These are phyloP conservation scores for Chrysomela aeneicollis DNA, from an alignment of 2,888 invertebrate species.

Conservation along the genomic window DNA sequence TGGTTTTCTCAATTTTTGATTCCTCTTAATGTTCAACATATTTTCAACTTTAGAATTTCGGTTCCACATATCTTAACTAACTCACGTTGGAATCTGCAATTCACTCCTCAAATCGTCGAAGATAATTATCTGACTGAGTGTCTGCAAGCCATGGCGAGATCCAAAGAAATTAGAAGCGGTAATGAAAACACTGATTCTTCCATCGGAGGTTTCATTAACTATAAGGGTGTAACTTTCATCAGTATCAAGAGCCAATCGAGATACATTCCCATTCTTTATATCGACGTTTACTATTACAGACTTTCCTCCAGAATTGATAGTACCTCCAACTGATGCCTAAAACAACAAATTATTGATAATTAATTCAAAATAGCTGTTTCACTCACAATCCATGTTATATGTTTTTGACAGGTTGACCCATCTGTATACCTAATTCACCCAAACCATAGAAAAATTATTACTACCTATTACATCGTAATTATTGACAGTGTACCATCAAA, in stretches of 20 bases:
- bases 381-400: no score
- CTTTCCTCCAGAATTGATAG: conserved; percentile 57
- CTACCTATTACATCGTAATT: no score
- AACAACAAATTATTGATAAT: not conserved
- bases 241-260: conserved; percentile 63
- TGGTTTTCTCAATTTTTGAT: no score
- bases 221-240: conserved; percentile 68
- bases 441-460: no score
- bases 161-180: conserved; percentile 71
- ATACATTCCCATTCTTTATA: conserved; percentile 45
- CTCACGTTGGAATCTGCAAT: conserved; percentile 65
- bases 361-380: not conserved
- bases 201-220: conserved; percentile 58
- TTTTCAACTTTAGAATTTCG: no score
- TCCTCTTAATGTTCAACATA: no score
- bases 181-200: conserved; percentile 66
- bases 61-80: not conserved
- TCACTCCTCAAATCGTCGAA: conserved; percentile 71
- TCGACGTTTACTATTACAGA: conserved; percentile 58
- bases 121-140: conserved; percentile 72
- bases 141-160: conserved; percentile 72
- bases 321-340: conserved; percentile 36
- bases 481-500: no score
- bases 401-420: no score
- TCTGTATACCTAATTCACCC: no score